Evolutionary conservation across 2,113 vertebrate species (phyloP).

Genomic region (Myrmecobius fasciatus): DNA sequence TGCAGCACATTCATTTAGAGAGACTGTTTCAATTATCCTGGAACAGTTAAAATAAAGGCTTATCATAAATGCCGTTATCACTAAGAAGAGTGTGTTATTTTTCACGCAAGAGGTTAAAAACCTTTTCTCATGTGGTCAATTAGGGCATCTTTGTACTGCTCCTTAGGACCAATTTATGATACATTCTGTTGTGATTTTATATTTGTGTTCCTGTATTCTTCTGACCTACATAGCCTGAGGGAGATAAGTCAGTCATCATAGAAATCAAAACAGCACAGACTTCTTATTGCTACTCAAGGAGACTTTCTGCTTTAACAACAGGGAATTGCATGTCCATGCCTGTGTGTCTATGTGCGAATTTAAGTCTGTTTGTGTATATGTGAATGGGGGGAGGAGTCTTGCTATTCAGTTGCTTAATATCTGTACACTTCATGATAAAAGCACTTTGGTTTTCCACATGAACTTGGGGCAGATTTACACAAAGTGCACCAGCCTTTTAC

Average conservation of each 20-base stretch:
- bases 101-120: slow-evolving; percentile 74
- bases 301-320: slow-evolving; percentile 46
- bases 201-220: slow-evolving; percentile 59
- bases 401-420: slow-evolving; percentile 54
- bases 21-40: slow-evolving; percentile 64
- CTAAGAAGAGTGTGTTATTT: slow-evolving; percentile 68
- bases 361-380: slow-evolving; percentile 45
- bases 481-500: slow-evolving; percentile 55
- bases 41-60: slow-evolving; percentile 58
- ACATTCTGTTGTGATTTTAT: slow-evolving; percentile 66
- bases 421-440: slow-evolving; percentile 60
- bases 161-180: slow-evolving; percentile 68
- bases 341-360: slow-evolving; percentile 12
- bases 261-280: slow-evolving; percentile 53
- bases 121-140: slow-evolving; percentile 70
- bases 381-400: not conserved
- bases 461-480: slow-evolving; percentile 52
- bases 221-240: slow-evolving; percentile 72
- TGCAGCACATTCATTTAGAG: slow-evolving; percentile 71
- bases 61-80: slow-evolving; percentile 57
- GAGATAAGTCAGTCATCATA: slow-evolving; percentile 63
- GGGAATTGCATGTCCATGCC: slow-evolving; percentile 13
- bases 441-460: slow-evolving; percentile 61
- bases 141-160: slow-evolving; percentile 68
- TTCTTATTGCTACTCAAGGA: slow-evolving; percentile 69